Percentiles rank a stretch among this genome's conserved stretches.
Evolutionary conservation across 2,113 vertebrate species (phyloP).

Genomic region (Clarias batrachus): DNA sequence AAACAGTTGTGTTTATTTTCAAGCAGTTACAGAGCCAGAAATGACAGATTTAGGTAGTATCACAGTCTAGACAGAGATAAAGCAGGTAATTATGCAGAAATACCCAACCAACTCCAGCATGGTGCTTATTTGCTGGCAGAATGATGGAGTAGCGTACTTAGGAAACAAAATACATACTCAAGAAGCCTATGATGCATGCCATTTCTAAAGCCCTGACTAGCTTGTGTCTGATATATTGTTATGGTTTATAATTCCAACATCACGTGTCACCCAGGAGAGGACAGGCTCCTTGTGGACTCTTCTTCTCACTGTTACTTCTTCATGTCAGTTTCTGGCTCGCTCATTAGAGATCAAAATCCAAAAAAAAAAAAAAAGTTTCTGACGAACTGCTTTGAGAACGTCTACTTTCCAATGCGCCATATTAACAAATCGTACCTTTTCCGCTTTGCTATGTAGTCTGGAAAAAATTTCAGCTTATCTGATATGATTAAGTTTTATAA

Average conservation of each 20-base stretch:
- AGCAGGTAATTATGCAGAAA: slow-evolving; percentile 4
- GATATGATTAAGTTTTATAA: background rate
- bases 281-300: background rate
- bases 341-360: background rate
- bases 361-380: background rate
- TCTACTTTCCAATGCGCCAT: background rate
- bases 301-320: background rate
- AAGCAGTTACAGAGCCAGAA: background rate
- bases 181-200: background rate
- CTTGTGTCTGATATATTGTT: background rate
- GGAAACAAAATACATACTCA: background rate
- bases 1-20: background rate
- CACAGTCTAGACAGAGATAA: background rate
- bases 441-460: background rate
- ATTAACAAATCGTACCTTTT: background rate
- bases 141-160: background rate
- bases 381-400: background rate
- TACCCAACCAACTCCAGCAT: background rate
- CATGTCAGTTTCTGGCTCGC: background rate
- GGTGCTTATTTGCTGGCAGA: background rate
- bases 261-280: background rate
- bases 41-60: background rate
- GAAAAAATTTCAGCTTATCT: background rate
- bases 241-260: background rate
- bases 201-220: background rate